Base-by-base conservation (phyloP, 1,140 invertebrate species). In the Pseudachorutes palmiensis region DNA sequence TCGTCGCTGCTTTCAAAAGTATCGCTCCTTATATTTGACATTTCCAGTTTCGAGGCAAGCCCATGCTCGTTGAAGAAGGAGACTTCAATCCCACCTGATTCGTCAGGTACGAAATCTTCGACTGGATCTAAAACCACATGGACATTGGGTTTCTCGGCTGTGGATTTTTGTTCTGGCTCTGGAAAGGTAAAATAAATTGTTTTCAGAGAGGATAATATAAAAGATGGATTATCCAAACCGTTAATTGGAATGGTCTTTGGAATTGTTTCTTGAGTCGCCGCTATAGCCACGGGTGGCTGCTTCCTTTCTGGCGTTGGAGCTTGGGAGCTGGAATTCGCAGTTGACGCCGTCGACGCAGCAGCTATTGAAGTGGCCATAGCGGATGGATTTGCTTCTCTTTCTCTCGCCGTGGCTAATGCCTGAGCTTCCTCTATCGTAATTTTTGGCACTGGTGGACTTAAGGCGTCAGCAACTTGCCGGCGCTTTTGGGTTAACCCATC, bases 71-170 rank as follows among this genome's bases (percentile, higher is more conserved):
- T 90, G 32, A 94, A 81, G 77, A 94, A 94, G 26, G 86, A 88
- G 75, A 84, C 85, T 76, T 91, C 90, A 14, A 92, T 76, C 33
- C 84, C 83, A 14, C 87, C 88, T n/a, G 72, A 75, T 51, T 86
- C 87, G 76, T 90, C 88, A 14, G 88, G 88, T 55, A 92, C 86
- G 81, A 94, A 94, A 76, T 94, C 91, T 70, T 94, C 91, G 24
- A 94, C 85, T 68, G 83, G 87, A 12, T 57, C 59, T 49, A 22
- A 33, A 5, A 51, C n/a, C 32, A 12, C 59, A 9, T 29, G 16
- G 32, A 9, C 16, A 14, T 9, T 59, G 14, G 5, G 3, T 57
- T 9, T 29, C 32, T 49, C 28, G 26, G 16, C 5, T 9, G 14
- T 2, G 32, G 62, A 9, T 16, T 32, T 62, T 62, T 31, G 9